phyloP scores from a whole-genome alignment of 92 coral and sea anemone species.

The Umimayanthus chanpuru region DNA sequence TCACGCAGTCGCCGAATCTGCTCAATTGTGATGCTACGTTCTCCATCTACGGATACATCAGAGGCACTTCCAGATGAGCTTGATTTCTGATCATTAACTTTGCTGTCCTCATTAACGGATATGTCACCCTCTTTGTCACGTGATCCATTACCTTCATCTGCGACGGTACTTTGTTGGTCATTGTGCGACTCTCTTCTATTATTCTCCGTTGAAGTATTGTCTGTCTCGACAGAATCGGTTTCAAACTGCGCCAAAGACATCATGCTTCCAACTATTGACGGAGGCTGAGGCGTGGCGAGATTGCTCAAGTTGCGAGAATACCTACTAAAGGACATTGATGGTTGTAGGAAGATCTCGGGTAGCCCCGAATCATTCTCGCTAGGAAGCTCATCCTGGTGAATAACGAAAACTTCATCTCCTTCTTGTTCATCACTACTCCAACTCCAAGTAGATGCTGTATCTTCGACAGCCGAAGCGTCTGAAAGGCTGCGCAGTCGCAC shows the following conservation, averaged over 20 bases:
- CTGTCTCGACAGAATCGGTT: slow-evolving; percentile 5
- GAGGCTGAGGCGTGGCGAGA: slow-evolving; percentile 17
- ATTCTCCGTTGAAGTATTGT: not conserved
- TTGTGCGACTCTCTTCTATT: not conserved
- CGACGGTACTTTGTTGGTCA: not conserved
- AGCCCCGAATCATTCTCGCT: slow-evolving; percentile 12
- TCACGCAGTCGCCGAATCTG: slow-evolving; percentile 27
- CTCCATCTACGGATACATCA: not conserved
- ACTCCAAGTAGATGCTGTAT: slow-evolving; percentile 36
- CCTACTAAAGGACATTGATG: slow-evolving; percentile 39
- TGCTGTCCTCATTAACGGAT: not conserved
- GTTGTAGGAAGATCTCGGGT: slow-evolving; percentile 35
- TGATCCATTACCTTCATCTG: not conserved
- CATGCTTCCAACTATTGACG: slow-evolving; percentile 36
- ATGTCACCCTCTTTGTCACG: not conserved
- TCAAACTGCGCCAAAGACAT: slow-evolving; percentile 46
- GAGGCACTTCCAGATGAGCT: not conserved
- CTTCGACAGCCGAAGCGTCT: slow-evolving; percentile 6
- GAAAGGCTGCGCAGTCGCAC: slow-evolving; percentile 19
- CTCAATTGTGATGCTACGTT: slow-evolving; percentile 10
- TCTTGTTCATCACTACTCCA: slow-evolving; percentile 46
- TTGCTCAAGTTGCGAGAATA: slow-evolving; percentile 36
- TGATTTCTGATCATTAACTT: not conserved
- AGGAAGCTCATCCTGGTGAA: slow-evolving; percentile 30
- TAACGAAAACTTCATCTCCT: slow-evolving; percentile 41